phyloP scores from a whole-genome alignment of 2,113 vertebrate genomes.

The Zapus hudsonius region DNA sequence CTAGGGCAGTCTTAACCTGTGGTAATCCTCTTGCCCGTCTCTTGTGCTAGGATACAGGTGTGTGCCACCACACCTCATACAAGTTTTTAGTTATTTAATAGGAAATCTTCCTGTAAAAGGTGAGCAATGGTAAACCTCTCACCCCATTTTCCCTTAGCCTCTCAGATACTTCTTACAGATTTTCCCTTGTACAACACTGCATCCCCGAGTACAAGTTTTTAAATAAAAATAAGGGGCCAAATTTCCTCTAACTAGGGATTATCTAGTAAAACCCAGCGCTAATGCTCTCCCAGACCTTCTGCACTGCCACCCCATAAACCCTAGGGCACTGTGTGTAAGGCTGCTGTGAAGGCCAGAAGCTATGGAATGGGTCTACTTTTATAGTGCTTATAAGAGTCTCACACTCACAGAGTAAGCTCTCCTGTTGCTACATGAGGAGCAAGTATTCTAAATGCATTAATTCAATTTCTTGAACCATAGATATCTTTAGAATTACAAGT shows the following conservation, averaged over 20 bases:
- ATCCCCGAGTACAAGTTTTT: neutral
- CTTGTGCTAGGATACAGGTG: neutral
- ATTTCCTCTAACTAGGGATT: neutral
- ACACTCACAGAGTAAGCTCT: neutral
- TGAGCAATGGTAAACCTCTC: neutral
- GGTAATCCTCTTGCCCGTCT: neutral
- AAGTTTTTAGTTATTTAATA: neutral
- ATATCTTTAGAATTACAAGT: conserved; percentile 2
- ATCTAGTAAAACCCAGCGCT: neutral
- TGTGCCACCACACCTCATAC: neutral
- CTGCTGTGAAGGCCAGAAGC: neutral
- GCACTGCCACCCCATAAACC: neutral
- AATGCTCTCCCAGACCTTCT: neutral
- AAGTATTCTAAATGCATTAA: conserved; percentile 17
- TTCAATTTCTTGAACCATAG: neutral
- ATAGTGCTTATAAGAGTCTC: neutral
- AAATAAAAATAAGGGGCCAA: conserved; percentile 21
- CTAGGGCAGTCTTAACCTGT: neutral
- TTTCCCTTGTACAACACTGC: neutral
- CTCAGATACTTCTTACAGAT: neutral
- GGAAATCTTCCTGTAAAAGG: conserved; percentile 27
- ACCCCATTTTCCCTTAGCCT: neutral
- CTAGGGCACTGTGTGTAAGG: neutral
- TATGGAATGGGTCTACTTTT: neutral
- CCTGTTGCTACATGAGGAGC: neutral